A percentile compares a stretch with the other conserved stretches of the same genome.
Conservation (phyloP, 2,113 vertebrate species). For the Castor canadensis region DNA sequence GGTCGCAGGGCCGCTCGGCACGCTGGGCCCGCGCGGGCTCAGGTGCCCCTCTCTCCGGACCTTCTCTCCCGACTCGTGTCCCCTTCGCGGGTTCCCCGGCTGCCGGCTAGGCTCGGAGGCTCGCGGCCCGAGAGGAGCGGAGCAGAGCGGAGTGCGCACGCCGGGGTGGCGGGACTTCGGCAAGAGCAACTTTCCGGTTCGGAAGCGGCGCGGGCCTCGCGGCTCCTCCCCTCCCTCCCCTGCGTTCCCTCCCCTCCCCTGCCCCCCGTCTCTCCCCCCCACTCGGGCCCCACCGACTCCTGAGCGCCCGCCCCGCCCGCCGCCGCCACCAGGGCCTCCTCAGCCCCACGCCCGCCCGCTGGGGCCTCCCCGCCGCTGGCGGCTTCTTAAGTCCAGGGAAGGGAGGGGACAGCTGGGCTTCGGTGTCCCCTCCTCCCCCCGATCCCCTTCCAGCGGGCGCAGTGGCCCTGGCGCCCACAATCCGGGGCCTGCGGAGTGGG, state of each 20-base stretch:
- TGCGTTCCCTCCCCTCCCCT: neutral
- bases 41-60: constrained; percentile 38
- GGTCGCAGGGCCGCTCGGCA: constrained; percentile 56
- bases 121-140: constrained; percentile 35
- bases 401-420: constrained; percentile 39
- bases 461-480: neutral
- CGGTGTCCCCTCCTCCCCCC: neutral
- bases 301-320: constrained; percentile 49
- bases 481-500: neutral
- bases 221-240: constrained; percentile 80
- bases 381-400: neutral
- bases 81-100: neutral
- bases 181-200: constrained; percentile 87
- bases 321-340: constrained; percentile 6
- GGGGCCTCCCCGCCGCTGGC: neutral
- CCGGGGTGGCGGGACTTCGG: constrained; percentile 79
- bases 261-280: constrained; percentile 24
- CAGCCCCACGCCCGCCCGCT: constrained; percentile 58
- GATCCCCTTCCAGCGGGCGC: neutral
- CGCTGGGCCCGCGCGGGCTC: constrained; percentile 64
- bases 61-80: constrained; percentile 9
- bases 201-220: constrained; percentile 81
- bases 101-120: constrained; percentile 27
- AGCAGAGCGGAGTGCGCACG: constrained; percentile 62
- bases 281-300: constrained; percentile 2